Evolutionary conservation across 2,888 invertebrate species (phyloP), one percentile per base, ranked within the genome.

Genomic region (Schrankia costaestrigalis): DNA sequence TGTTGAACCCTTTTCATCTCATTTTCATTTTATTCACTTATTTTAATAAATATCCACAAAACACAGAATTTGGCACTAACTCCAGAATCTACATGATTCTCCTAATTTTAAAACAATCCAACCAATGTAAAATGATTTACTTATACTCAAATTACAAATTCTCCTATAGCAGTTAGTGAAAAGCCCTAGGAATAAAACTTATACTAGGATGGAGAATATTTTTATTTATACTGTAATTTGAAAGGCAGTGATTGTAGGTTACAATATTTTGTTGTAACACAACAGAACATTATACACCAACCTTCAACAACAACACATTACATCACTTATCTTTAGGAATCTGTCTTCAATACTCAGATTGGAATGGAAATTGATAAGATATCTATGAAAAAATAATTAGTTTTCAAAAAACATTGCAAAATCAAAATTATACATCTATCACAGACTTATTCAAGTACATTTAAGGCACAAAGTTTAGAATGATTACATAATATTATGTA

Each of bases 391-490:
- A 18, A 26, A 45, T 23, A 35, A 41, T 39, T 21, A 41, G 31
- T 39, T 17, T 22, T 28, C 11, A 34, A 28, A 11, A 22, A 42
- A 22, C 36, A 46, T 33, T 11, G 35, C 41, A 51, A 45, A 44
- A 41, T 36, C 11, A 41, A 41, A 55, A 31, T 37, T 45, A 41
- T 39, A 35, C 41, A 42, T 48, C 56, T 75, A 77, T 78, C 76
- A 78, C 77, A 76, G 73, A 66, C 61, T 62, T 61, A 63, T 57
- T 57, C 36, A 56, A 63, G 67, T 67, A 59, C 27, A n/a, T 53
- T 51, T 77, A 79, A 79, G 79, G 79, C 79, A 79, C 79, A 63
- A 60, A 48, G 45, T 60, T 62, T 52, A 44, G 46, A 41, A 52
- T 56, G 47, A 56, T 46, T 51, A 54, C 41, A 55, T 28, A 42